Conservation (phyloP, 2,888 invertebrate species). For the Fabriciana adippe region DNA sequence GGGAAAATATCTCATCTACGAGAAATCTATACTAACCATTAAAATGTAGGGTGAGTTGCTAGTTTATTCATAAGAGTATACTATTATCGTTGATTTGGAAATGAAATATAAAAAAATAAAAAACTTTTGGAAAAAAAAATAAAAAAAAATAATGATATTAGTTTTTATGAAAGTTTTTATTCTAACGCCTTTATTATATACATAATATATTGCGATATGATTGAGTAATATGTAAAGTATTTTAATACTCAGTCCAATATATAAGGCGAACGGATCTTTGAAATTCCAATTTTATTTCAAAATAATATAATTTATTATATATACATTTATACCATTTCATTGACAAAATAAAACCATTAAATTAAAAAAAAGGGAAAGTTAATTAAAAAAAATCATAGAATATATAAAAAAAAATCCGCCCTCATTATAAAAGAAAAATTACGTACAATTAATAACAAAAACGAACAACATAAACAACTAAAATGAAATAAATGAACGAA, state of each 20-base stretch:
- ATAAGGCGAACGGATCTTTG: not conserved
- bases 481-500: not conserved
- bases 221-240: not conserved
- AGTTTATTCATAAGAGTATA: too few relatives aligned
- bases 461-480: not conserved
- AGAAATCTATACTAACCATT: too few relatives aligned
- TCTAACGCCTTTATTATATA: not conserved
- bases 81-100: too few relatives aligned
- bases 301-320: not conserved
- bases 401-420: not conserved
- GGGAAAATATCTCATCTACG: too few relatives aligned
- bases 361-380: not conserved
- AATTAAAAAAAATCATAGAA: not conserved
- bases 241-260: conserved; percentile 12
- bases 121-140: too few relatives aligned
- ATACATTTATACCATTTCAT: too few relatives aligned
- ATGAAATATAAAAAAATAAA: too few relatives aligned
- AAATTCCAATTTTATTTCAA: not conserved
- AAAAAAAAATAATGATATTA: too few relatives aligned
- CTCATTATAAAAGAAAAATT: not conserved
- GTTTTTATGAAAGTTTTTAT: not conserved
- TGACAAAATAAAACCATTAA: not conserved
- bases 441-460: conserved; percentile 1
- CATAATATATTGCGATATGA: not conserved
- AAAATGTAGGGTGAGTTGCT: too few relatives aligned